Evolutionary conservation across 92 coral and sea anemone genomes (phyloP), one percentile per base, ranked within the genome.

Genomic region (Phenganax marumi): DNA sequence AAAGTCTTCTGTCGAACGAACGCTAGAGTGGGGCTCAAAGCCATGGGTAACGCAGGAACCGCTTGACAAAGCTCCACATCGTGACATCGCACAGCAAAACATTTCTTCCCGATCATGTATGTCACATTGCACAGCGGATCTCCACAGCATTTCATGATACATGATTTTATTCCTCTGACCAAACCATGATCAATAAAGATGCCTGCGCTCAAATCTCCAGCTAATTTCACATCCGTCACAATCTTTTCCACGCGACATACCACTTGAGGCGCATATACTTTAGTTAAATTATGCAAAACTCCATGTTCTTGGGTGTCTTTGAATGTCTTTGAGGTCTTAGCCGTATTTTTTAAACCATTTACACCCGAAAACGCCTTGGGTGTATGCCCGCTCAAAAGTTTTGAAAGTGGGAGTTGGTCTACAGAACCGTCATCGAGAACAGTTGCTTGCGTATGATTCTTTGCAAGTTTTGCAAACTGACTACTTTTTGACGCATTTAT

Each of bases 41-140:
- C 86, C 78, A 89, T 53, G 12, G 95, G 93, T 13, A 92, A 74
- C 12, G 97, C 91, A 58, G 84, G 80, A 54, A 88, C 87, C 17
- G 86, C 87, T 60, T 83, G 89, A 73, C 98, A 95, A 17, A 89
- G 79, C 64, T 86, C 90, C 24, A 66, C 80, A 57, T 89, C 90
- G 77, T 85, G 87, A 79, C 98, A 95, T 23, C 76, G 76, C 7
- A 95, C 98, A 12, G 96, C 81, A 74, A 89, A 95, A 22, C 98
- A 95, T 63, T 74, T 88, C 85, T 87, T 89, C 22, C 85, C 91
- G 48, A 92, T 89, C 76, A 86, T 84, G 68, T 92, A 95, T 10
- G 98, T 93, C 55, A 95, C 86, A 75, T 95, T 97, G 80, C 98
- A 95, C 86, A 92, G 88, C 70, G 58, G 83, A 68, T 89, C 90